phyloP scores from a whole-genome alignment of 1,140 invertebrate genomes.

The Ephestia elutella region DNA sequence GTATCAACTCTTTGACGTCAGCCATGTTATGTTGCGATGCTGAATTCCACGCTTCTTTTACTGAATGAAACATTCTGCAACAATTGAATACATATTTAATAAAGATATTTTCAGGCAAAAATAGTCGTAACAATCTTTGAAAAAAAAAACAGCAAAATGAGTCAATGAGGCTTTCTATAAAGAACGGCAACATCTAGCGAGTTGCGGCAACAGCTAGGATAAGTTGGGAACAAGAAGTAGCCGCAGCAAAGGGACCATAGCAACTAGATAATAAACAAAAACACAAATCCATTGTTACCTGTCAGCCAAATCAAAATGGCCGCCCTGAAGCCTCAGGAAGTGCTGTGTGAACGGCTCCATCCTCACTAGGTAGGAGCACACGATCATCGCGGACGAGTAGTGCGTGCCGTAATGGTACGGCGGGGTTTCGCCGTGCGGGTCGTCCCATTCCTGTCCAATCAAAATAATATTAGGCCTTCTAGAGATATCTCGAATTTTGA shows the following conservation, averaged over 20 bases:
- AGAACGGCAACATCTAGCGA: no score
- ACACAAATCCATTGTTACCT: constrained; percentile 29
- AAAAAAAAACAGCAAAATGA: no score
- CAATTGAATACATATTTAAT: constrained; percentile 8
- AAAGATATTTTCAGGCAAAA: not conserved
- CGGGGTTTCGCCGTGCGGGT: constrained; percentile 97
- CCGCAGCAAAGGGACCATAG: no score
- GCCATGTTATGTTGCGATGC: constrained; percentile 99
- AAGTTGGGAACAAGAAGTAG: no score
- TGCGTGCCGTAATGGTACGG: constrained; percentile 99
- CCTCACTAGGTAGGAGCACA: constrained; percentile 97
- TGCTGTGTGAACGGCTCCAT: constrained; percentile 99
- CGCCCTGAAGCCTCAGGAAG: constrained; percentile 96
- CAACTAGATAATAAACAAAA: no score
- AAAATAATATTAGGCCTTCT: not conserved
- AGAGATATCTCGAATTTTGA: no score
- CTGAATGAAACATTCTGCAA: constrained; percentile 96
- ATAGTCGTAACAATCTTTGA: no score
- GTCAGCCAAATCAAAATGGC: constrained; percentile 99
- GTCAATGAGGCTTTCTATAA: no score
- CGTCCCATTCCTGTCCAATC: constrained; percentile 91
- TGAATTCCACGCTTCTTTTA: constrained; percentile 98
- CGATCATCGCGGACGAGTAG: constrained; percentile 99
- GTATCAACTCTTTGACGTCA: constrained; percentile 99
- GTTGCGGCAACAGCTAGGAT: no score